Conservation (phyloP, 2,797 vertebrate species). For the Ctenosaura bakeri region DNA sequence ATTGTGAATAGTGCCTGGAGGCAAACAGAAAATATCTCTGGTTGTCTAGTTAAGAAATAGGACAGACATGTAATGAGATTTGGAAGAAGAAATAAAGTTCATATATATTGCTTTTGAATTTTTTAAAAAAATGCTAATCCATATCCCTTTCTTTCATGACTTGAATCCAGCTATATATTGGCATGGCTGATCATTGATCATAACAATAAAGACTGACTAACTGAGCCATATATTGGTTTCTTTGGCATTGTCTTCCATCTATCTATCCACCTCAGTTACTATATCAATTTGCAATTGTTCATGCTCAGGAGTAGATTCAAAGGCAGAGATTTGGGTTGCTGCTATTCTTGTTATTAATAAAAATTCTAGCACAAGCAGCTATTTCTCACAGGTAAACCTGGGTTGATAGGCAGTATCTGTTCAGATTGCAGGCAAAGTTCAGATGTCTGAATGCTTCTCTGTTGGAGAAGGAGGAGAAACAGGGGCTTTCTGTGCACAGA, state of each 20-base stretch:
- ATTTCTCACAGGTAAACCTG: neutral
- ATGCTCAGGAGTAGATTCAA: neutral
- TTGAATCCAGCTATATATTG: neutral
- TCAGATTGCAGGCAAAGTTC: neutral
- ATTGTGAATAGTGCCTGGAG: conserved; percentile 20
- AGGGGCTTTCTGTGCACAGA: neutral
- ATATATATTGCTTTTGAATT: neutral
- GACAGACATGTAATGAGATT: conserved; percentile 34
- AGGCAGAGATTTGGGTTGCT: neutral
- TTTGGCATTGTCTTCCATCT: neutral
- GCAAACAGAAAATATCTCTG: conserved; percentile 36
- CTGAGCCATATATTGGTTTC: neutral
- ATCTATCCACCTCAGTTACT: neutral
- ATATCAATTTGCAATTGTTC: neutral
- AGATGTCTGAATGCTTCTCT: neutral
- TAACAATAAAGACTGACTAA: too few species aligned
- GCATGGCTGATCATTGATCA: too few species aligned
- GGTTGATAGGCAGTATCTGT: neutral
- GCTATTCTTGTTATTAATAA: neutral
- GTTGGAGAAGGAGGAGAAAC: neutral
- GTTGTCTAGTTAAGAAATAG: conserved; percentile 16
- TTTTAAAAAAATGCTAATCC: conserved; percentile 23
- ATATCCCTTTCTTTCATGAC: neutral
- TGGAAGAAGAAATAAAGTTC: neutral
- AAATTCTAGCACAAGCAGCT: neutral